Base-by-base conservation (phyloP, 2,797 vertebrate species). In the Taenioides sp. region DNA sequence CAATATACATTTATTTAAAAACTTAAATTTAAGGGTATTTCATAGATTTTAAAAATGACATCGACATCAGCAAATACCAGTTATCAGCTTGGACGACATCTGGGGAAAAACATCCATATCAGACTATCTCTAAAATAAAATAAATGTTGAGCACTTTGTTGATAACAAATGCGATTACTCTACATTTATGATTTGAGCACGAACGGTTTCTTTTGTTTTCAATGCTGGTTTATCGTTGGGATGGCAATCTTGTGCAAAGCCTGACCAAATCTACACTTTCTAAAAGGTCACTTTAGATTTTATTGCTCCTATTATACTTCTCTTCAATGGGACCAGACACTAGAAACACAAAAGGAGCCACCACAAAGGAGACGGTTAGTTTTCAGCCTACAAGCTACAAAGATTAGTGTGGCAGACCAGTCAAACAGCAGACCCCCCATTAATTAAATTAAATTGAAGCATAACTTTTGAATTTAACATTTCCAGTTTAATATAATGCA, bases 271-370 rank as follows among this genome's bases (percentile, higher is more conserved):
- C 69, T 66, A 37, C 52, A 5, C 67, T 49, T 65, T 82, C 7
- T 71, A 77, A 84, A 62, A 67, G 55, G 65, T 70, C 72, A 78
- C 58, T 66, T 66, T 72, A 82, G 77, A 50, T 79, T 88, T 88
- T 88, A 86, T 74, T 66, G 80, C 50, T 1, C 58, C 59, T 72
- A 85, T 91, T 91, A 84, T 89, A 78, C 66, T 70, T 54, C 47
- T 28, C 58, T 80, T 86, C 78, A 90, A 78, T 72, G 60, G 67
- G 70, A 83, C 83, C 79, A 75, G 80, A 73, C 55, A 25, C 22
- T 58, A 25, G 22, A 49, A 40, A 59, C 58, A 71, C 54, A 89
- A 86, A 87, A 86, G 79, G 82, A 31, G 17, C 16, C 27, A 3
- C 23, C 23, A 25, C 55, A 58, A 58, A 23, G 7, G 52, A 54